Evolutionary conservation across 2,888 invertebrate genomes (phyloP).

Genomic region (Tricholauxania praeusta): DNA sequence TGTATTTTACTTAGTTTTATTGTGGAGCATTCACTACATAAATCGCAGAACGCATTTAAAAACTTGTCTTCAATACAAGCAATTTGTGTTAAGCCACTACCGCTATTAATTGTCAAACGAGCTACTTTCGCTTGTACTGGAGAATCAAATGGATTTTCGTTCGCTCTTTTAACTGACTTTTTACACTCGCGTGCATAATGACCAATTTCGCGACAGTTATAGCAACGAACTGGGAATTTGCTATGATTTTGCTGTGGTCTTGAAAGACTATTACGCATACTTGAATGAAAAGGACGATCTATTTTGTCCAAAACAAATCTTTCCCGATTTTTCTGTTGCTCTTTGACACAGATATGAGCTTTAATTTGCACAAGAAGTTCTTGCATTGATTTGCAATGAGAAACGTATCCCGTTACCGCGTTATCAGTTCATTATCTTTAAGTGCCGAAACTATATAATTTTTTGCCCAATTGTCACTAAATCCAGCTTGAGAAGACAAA

Average conservation of each 20-base stretch:
- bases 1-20: slow-evolving; percentile 10
- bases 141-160: too few species aligned
- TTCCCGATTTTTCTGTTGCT: slow-evolving; percentile 15
- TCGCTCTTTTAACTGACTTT: too few species aligned
- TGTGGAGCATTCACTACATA: slow-evolving; percentile 28
- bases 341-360: slow-evolving; percentile 13
- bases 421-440: background rate
- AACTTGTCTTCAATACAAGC: too few species aligned
- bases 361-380: slow-evolving; percentile 20
- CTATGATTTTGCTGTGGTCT: too few species aligned
- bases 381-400: slow-evolving; percentile 8
- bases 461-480: background rate
- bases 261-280: background rate
- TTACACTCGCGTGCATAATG: background rate
- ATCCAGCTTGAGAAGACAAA: background rate
- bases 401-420: background rate
- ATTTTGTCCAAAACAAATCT: background rate
- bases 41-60: slow-evolving; percentile 18
- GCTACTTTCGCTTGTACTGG: background rate
- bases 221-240: background rate
- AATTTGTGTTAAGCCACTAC: background rate
- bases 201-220: background rate
- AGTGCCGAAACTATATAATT: background rate
- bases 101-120: background rate
- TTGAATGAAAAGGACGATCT: background rate